Evolutionary conservation across 2,797 vertebrate species (phyloP).

Genomic region (Trachurus trachurus): DNA sequence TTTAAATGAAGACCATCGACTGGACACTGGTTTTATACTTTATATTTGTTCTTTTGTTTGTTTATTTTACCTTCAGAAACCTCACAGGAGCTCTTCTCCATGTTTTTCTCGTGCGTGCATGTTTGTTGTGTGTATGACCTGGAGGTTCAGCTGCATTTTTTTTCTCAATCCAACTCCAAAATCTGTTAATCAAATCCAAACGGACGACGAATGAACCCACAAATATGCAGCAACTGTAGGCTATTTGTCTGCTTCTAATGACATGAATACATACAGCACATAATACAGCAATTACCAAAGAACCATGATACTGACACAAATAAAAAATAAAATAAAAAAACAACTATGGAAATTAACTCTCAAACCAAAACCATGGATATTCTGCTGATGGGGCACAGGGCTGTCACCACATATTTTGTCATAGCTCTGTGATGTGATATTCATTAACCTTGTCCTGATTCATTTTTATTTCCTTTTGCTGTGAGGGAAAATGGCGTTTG

Average conservation of each 20-base stretch:
- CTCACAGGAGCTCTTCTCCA: too few relatives aligned
- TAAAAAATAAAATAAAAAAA: not conserved
- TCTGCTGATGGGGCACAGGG: not conserved
- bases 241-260: too few relatives aligned
- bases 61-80: too few relatives aligned
- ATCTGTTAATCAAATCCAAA: not conserved
- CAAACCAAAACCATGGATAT: not conserved
- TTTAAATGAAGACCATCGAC: too few relatives aligned
- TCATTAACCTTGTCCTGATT: not conserved
- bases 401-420: not conserved
- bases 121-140: too few relatives aligned
- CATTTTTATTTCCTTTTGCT: not conserved
- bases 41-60: too few relatives aligned
- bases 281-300: not conserved
- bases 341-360: not conserved
- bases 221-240: too few relatives aligned
- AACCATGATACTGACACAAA: not conserved
- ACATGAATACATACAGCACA: not conserved
- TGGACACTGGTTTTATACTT: too few relatives aligned
- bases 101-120: too few relatives aligned
- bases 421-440: not conserved
- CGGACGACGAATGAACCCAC: not conserved
- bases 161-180: not conserved
- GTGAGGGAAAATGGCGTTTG: not conserved
- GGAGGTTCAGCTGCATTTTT: too few relatives aligned